Base-by-base conservation (phyloP, 2,113 vertebrate genomes). In the Gadus chalcogrammus region DNA sequence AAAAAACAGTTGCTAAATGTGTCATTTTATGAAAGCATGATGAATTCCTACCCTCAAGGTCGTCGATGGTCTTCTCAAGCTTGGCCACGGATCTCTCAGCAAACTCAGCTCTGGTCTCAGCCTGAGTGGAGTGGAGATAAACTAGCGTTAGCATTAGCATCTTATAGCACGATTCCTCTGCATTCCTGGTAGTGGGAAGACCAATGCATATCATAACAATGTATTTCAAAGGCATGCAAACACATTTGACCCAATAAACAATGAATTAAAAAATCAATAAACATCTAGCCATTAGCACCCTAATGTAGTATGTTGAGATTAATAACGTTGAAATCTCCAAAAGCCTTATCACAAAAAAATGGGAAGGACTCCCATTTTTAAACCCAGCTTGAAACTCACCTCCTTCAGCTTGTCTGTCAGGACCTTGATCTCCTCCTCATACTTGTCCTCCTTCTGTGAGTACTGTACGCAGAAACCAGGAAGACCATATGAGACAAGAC, bases 361-460 rank as follows among this genome's bases (percentile, higher is more conserved):
- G 2, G 42, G 42, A 48, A 48, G 42, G 42, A 48, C 42, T 48
- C 42, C 42, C 42, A 48, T 48, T 48, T 48, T 48, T 13, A 48
- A 13, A 17, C 22, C 8, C 15, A n/a, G 1, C 42, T 17, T 6
- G 35, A n/a, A 73, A 79, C 90, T 92, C 90, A 94, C 97, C 96
- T 99, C 97, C 90, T 99, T 99, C 91, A 99, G 93, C 88, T 97
- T 99, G 91, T 99, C 97, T 88, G 95, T 96, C 68, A 99, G 93
- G 78, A 98, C 92, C 91, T 99, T 99, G 89, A 99, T 99, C 89
- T 99, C 97, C 79, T 99, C 97, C 87, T 99, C 97, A 12, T 98
- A 99, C 78, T 99, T 99, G 92, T 99, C 97, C 85, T 99, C 97
- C 83, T 99, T 99, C 88, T 95, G 94, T 0, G 97, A 97, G 90